These are phyloP conservation scores for Mesocentrotus franciscanus DNA, from an alignment of 53 echinoderm and acorn worm genomes.

Conservation along the genomic window DNA sequence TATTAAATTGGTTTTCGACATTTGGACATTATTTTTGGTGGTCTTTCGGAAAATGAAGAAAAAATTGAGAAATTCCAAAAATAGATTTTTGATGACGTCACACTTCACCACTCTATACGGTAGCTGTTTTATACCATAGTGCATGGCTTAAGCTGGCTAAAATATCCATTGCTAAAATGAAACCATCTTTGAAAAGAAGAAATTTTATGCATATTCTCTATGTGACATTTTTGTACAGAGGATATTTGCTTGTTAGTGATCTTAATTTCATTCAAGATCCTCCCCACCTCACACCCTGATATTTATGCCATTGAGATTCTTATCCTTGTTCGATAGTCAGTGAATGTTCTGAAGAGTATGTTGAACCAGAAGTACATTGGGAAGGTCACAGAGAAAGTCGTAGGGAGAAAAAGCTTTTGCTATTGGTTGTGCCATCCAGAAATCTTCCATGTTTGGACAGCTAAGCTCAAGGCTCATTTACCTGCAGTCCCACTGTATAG, in stretches of 20 bases:
- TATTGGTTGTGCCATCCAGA: slow-evolving; percentile 36
- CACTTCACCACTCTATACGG: no score
- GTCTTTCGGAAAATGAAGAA: no score
- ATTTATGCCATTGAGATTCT: neutral
- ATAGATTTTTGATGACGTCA: no score
- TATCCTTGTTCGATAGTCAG: neutral
- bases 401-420: neutral
- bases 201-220: no score
- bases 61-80: no score
- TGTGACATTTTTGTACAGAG: neutral
- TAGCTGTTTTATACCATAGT: no score
- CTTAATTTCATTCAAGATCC: neutral
- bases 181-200: no score
- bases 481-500: slow-evolving; percentile 31
- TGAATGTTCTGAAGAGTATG: slow-evolving; percentile 35
- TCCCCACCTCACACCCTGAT: neutral
- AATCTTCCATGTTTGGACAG: slow-evolving; percentile 42
- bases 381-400: neutral
- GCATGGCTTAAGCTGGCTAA: no score
- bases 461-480: slow-evolving; percentile 49
- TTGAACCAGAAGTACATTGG: slow-evolving; percentile 43
- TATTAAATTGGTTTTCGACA: no score
- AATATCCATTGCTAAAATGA: no score
- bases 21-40: no score
- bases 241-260: neutral